A percentile compares a stretch with the other conserved stretches of the same genome.
These are phyloP conservation scores for Cairina moschata DNA, from an alignment of 2,113 vertebrate species.

Conservation along the genomic window DNA sequence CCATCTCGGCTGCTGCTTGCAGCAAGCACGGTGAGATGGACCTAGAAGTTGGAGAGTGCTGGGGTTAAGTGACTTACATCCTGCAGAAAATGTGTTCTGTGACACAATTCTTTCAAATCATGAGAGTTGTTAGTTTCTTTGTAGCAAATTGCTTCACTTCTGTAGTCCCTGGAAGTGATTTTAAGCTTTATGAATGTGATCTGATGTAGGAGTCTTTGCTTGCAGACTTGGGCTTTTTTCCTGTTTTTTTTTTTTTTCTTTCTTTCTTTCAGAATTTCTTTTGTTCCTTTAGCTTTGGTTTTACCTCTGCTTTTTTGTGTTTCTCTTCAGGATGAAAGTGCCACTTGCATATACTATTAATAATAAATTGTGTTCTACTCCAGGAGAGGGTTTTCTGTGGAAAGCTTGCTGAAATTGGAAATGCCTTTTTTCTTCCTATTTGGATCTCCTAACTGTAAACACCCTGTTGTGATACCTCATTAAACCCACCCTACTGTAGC, in stretches of 20 bases:
- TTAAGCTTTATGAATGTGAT: not conserved
- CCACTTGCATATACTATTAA: not conserved
- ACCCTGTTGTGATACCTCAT: not conserved
- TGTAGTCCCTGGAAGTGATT: not conserved
- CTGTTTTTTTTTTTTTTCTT: not conserved
- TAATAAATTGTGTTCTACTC: not conserved
- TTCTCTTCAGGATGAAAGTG: not conserved
- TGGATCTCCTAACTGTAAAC: not conserved
- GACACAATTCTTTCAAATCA: too few relatives aligned
- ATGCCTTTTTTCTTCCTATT: not conserved
- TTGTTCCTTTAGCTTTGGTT: not conserved
- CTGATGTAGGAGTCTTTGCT: not conserved
- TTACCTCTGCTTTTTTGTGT: not conserved
- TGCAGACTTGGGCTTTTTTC: not conserved
- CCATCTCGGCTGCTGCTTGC: not conserved
- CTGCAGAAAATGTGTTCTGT: not conserved
- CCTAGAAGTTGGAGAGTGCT: not conserved
- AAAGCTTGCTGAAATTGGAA: not conserved
- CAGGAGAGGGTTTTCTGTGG: not conserved
- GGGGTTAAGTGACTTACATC: not conserved
- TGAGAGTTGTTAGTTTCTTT: not conserved
- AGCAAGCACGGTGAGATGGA: too few relatives aligned
- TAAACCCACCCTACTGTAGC: not conserved
- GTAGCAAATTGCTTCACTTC: not conserved
- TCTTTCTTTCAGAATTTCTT: not conserved